Percentiles rank a stretch among this genome's conserved stretches.
phyloP scores from a whole-genome alignment of 2,113 vertebrate species.

The Megaceryle maxima region DNA sequence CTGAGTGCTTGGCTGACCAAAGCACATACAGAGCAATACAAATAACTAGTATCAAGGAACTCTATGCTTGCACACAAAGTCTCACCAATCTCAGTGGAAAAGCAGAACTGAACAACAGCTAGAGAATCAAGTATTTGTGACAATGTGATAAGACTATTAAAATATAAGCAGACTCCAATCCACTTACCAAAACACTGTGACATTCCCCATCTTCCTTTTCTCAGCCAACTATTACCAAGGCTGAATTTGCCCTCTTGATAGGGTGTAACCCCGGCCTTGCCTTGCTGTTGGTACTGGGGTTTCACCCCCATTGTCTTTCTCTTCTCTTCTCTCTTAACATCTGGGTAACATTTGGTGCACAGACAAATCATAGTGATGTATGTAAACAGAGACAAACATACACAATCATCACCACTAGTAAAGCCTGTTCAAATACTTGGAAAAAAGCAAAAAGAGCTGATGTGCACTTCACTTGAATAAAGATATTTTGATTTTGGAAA shows the following conservation, averaged over 20 bases:
- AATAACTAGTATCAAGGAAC: not conserved
- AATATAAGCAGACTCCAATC: not conserved
- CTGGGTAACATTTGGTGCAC: conserved; percentile 1
- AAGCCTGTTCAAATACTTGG: not conserved
- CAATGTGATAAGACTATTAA: not conserved
- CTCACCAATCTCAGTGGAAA: not conserved
- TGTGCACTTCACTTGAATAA: not conserved
- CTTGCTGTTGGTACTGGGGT: not conserved
- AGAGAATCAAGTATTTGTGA: not conserved
- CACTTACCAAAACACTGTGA: conserved; percentile 6
- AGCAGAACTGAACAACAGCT: not conserved
- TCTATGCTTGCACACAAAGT: not conserved
- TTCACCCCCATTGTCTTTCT: not conserved
- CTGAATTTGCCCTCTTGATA: not conserved
- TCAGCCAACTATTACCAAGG: conserved; percentile 2
- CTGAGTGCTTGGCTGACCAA: not conserved
- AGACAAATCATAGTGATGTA: not conserved
- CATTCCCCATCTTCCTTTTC: not conserved
- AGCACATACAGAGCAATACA: not conserved
- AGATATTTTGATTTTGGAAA: not conserved
- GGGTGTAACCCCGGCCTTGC: not conserved
- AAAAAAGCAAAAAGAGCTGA: not conserved
- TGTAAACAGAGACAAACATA: conserved; percentile 30
- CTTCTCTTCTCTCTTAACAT: conserved; percentile 13
- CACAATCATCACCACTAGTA: conserved; percentile 8